These are phyloP conservation scores for Euzophera pinguis DNA, from an alignment of 2,888 invertebrate species.

Conservation along the genomic window DNA sequence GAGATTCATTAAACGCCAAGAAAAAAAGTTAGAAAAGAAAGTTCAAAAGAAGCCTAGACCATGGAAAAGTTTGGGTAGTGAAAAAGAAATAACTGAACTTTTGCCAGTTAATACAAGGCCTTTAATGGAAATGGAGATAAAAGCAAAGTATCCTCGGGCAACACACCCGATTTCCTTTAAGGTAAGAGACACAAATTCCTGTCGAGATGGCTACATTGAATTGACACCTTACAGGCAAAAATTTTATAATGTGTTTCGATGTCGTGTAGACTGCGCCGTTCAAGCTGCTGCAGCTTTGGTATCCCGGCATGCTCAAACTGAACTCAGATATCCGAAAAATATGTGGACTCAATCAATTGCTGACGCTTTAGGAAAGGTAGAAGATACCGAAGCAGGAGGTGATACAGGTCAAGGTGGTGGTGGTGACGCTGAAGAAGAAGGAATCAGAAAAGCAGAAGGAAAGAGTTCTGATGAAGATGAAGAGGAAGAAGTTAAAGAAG, in stretches of 20 bases:
- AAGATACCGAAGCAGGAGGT: constrained; percentile 46
- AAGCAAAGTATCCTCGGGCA: constrained; percentile 79
- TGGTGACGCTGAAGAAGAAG: constrained; percentile 21
- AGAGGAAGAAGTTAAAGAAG: constrained; percentile 31
- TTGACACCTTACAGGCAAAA: constrained; percentile 78
- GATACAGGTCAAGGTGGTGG: constrained; percentile 35
- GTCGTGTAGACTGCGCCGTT: constrained; percentile 76
- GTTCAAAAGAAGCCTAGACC: constrained; percentile 75
- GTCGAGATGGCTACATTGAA: constrained; percentile 85
- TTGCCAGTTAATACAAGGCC: constrained; percentile 76
- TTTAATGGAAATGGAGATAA: constrained; percentile 84
- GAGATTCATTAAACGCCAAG: constrained; percentile 77
- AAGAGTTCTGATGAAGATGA: constrained; percentile 44
- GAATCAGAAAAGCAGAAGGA: constrained; percentile 24
- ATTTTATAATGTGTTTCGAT: constrained; percentile 77
- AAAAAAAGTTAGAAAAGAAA: constrained; percentile 77
- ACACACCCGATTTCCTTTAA: constrained; percentile 68
- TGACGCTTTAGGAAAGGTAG: constrained; percentile 48
- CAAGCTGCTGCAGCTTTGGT: constrained; percentile 78
- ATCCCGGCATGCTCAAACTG: constrained; percentile 82
- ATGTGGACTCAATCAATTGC: constrained; percentile 83
- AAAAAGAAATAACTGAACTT: constrained; percentile 79
- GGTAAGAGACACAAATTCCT: constrained; percentile 76
- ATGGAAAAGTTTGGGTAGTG: constrained; percentile 84
- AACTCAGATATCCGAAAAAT: constrained; percentile 83